phyloP scores from a whole-genome alignment of 2,797 vertebrate genomes.

The Phataginus tricuspis region DNA sequence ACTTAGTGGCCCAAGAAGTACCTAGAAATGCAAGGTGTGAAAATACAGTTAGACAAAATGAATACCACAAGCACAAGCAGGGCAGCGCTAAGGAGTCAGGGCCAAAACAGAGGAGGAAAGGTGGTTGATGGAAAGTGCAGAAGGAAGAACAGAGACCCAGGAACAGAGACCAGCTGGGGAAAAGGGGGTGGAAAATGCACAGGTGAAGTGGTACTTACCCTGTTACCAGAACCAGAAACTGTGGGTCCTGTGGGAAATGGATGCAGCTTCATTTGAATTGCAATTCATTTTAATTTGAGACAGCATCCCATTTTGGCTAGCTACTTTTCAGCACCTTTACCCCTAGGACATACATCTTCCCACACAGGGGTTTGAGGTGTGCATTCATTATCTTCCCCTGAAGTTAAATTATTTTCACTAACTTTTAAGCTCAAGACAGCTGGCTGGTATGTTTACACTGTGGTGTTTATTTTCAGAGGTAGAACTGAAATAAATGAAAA shows the following conservation, averaged over 20 bases:
- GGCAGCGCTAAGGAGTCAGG: not conserved
- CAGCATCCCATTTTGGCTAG: not conserved
- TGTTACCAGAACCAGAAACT: not conserved
- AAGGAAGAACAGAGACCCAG: not conserved
- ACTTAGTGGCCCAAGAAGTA: not conserved
- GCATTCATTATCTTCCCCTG: constrained; percentile 49
- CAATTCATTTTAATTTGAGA: not conserved
- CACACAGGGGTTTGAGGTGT: constrained; percentile 16
- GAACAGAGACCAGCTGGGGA: not conserved
- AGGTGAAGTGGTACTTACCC: not conserved
- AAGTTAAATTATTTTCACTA: constrained; percentile 65
- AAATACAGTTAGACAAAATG: not conserved
- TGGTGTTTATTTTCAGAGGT: constrained; percentile 69
- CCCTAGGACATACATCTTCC: not conserved
- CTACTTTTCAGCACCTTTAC: not conserved
- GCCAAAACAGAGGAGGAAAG: not conserved
- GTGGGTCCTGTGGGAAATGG: not conserved
- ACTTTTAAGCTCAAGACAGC: constrained; percentile 57
- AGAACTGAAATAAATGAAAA: constrained; percentile 63
- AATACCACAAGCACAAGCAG: not conserved
- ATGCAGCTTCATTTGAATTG: not conserved
- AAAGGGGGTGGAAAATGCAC: not conserved
- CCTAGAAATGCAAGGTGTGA: not conserved
- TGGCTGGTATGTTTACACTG: constrained; percentile 51
- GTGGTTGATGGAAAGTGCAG: not conserved